These are phyloP conservation scores for Corythornis madagascariensis DNA, from an alignment of 2,113 vertebrate species.

Conservation along the genomic window DNA sequence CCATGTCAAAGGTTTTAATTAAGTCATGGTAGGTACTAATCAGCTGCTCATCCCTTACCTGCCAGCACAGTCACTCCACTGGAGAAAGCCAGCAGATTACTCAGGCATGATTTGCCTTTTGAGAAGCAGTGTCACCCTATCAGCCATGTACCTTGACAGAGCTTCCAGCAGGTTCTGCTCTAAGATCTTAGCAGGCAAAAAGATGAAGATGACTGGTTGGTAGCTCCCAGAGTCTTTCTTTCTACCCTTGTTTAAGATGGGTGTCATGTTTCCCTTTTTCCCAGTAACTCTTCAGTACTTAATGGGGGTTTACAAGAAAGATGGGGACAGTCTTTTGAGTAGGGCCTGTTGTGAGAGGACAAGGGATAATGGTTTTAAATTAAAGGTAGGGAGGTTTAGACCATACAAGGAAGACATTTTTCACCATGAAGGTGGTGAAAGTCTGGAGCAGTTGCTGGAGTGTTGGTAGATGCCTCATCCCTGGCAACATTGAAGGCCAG, in stretches of 20 bases:
- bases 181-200: too few species aligned
- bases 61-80: rapidly evolving
- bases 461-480: not conserved
- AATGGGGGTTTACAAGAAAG: not conserved
- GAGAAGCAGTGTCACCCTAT: not conserved
- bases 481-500: not conserved
- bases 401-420: not conserved
- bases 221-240: not conserved
- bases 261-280: not conserved
- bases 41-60: not conserved
- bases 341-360: not conserved
- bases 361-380: not conserved
- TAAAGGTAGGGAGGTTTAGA: not conserved
- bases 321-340: not conserved
- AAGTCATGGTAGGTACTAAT: not conserved
- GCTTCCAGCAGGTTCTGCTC: not conserved
- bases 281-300: not conserved
- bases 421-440: not conserved
- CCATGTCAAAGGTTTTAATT: not conserved
- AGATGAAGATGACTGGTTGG: not conserved
- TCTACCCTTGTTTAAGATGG: not conserved
- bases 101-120: rapidly evolving
- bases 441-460: not conserved
- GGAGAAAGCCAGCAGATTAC: not conserved
- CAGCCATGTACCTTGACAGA: not conserved